A percentile compares a stretch with the other conserved stretches of the same genome.
phyloP scores from a whole-genome alignment of 2,888 invertebrate species.

The Serrognathus titanus region DNA sequence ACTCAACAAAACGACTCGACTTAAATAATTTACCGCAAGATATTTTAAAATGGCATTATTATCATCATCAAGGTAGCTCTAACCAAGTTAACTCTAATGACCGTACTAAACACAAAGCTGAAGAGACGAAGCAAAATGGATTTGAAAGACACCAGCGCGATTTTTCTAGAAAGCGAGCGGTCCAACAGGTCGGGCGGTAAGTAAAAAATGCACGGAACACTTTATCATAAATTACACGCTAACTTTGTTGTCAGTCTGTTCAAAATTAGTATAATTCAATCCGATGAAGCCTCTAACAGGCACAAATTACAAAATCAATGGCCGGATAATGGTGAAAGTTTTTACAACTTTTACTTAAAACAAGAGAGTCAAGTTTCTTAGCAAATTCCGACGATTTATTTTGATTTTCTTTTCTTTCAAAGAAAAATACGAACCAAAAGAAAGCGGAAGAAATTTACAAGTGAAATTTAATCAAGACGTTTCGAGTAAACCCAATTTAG shows the following conservation, averaged over 20 bases:
- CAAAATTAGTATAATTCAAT: too few relatives aligned
- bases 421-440: too few relatives aligned
- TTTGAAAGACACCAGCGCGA: slow-evolving; percentile 34
- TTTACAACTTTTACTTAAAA: neutral
- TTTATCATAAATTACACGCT: too few relatives aligned
- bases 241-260: too few relatives aligned
- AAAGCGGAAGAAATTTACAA: too few relatives aligned
- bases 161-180: slow-evolving; percentile 42
- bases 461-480: too few relatives aligned
- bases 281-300: neutral
- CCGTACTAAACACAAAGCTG: neutral
- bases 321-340: neutral
- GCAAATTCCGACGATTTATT: too few relatives aligned
- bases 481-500: too few relatives aligned
- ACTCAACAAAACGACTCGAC: neutral
- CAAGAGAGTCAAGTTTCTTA: neutral
- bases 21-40: neutral
- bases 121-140: slow-evolving; percentile 29
- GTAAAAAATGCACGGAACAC: neutral
- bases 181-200: slow-evolving; percentile 26
- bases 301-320: neutral
- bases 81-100: neutral
- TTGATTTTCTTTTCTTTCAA: too few relatives aligned
- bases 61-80: too few relatives aligned
- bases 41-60: too few relatives aligned